These are phyloP conservation scores for Tachina fera DNA, from an alignment of 2,888 invertebrate species.

Conservation along the genomic window DNA sequence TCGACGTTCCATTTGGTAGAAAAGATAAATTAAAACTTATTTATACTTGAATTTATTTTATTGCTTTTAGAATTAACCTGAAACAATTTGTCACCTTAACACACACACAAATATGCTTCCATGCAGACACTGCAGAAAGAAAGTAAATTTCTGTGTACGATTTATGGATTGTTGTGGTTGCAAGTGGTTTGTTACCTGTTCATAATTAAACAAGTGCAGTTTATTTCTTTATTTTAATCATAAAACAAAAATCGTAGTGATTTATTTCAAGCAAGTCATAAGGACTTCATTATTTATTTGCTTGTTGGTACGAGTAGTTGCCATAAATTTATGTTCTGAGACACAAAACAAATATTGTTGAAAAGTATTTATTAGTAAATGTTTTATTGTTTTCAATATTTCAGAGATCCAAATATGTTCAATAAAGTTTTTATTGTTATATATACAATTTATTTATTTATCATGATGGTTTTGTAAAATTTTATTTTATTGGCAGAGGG, in stretches of 20 bases:
- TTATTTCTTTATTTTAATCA: constrained; percentile 1
- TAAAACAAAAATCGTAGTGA: constrained; percentile 12
- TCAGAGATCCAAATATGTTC: too few relatives aligned
- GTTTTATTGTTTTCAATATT: background rate
- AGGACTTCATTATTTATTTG: constrained; percentile 42
- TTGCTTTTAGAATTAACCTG: too few relatives aligned
- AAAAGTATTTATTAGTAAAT: constrained; percentile 7
- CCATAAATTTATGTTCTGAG: background rate
- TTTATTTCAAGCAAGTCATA: constrained; percentile 56
- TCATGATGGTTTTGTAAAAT: too few relatives aligned
- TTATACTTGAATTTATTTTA: too few relatives aligned
- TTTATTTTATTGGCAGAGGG: too few relatives aligned
- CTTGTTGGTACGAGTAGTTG: background rate
- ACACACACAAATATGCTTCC: too few relatives aligned
- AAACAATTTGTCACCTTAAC: too few relatives aligned
- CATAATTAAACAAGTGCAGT: constrained; percentile 33
- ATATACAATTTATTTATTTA: too few relatives aligned
- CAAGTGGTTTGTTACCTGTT: constrained; percentile 18
- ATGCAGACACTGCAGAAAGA: background rate
- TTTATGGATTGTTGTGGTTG: background rate
- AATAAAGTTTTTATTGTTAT: too few relatives aligned
- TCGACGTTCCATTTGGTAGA: too few relatives aligned
- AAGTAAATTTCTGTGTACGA: background rate
- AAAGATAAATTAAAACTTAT: too few relatives aligned
- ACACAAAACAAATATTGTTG: background rate